These are phyloP conservation scores for Lampris megalopsis DNA, from an alignment of 2,113 vertebrate genomes.

Conservation along the genomic window DNA sequence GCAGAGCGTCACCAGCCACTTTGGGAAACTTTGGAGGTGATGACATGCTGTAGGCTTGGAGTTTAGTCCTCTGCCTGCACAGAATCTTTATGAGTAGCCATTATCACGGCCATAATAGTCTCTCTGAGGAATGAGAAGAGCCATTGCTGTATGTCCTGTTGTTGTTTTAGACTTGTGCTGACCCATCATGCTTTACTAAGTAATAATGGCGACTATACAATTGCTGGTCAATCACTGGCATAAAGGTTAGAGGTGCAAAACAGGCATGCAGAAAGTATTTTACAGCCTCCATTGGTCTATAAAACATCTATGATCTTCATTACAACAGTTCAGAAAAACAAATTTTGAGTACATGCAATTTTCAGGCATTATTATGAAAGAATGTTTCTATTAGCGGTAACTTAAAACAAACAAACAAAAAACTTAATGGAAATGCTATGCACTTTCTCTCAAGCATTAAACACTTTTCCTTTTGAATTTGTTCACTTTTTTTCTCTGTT, in stretches of 20 bases:
- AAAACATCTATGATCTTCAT: no score
- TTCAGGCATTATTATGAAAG: background rate
- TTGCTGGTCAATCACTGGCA: background rate
- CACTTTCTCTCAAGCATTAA: background rate
- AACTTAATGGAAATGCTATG: background rate
- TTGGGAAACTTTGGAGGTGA: constrained; percentile 42
- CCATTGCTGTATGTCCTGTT: background rate
- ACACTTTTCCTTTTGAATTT: background rate
- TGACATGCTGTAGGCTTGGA: constrained; percentile 36
- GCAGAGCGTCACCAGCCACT: constrained; percentile 8
- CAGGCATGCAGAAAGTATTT: background rate
- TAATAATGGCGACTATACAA: background rate
- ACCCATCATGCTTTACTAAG: background rate
- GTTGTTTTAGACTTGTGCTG: constrained; percentile 20
- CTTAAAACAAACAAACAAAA: background rate
- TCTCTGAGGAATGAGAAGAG: constrained; percentile 13
- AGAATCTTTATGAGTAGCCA: constrained; percentile 52
- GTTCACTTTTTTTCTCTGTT: background rate
- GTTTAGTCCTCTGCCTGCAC: constrained; percentile 8
- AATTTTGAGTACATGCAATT: background rate
- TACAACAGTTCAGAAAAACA: background rate
- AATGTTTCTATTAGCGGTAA: background rate
- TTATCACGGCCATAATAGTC: constrained; percentile 15
- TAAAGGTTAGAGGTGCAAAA: background rate
- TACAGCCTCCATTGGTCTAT: background rate